Evolutionary conservation across 30 jellyfish, hydroid and myxozoan species (phyloP).

Genomic region (Hydractinia echinata): DNA sequence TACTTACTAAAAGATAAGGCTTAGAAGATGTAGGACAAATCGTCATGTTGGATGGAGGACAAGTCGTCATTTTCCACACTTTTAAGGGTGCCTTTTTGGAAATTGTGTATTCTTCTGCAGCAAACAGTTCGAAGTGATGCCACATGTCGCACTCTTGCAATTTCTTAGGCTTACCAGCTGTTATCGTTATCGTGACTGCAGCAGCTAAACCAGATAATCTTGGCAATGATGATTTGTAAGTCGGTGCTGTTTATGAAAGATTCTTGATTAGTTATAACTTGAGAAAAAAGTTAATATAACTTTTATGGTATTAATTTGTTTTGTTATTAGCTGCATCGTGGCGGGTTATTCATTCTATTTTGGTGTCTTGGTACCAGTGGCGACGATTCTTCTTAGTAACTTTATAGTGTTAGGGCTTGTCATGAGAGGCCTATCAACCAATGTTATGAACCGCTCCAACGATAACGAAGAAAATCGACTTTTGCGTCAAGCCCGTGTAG

Average conservation of each 20-base stretch:
- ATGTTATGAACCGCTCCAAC: neutral
- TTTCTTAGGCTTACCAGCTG: slow-evolving; percentile 38
- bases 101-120: no score
- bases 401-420: slow-evolving; percentile 21
- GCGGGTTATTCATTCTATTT: slow-evolving; percentile 34
- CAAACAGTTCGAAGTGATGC: no score
- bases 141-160: neutral
- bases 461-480: neutral
- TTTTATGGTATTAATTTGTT: neutral
- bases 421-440: slow-evolving; percentile 5
- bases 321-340: slow-evolving; percentile 13
- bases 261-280: neutral
- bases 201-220: slow-evolving; percentile 25
- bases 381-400: slow-evolving; percentile 15
- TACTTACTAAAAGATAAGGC: no score
- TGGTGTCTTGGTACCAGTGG: slow-evolving; percentile 32
- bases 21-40: no score
- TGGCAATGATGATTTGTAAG: slow-evolving; percentile 38
- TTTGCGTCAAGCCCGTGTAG: slow-evolving; percentile 36
- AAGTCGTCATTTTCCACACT: no score
- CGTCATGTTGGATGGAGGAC: no score
- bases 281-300: neutral
- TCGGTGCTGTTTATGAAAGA: neutral
- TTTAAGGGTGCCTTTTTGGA: no score
- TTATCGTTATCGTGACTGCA: slow-evolving; percentile 29